These are phyloP conservation scores for Leptopilina syphax DNA, from an alignment of 2,888 invertebrate species.

Conservation along the genomic window DNA sequence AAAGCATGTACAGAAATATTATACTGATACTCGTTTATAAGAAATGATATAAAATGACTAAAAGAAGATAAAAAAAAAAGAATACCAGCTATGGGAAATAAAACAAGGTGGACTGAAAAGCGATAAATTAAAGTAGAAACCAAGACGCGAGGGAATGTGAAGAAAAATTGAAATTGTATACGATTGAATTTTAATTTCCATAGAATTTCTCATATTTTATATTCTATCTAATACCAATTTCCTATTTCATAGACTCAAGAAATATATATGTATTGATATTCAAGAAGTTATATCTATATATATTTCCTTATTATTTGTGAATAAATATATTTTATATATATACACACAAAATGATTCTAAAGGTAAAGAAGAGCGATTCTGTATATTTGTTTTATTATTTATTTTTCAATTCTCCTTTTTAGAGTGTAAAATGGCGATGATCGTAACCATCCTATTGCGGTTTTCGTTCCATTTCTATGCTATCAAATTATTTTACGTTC, in stretches of 20 bases:
- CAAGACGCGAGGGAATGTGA: constrained; percentile 11
- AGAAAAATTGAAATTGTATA: constrained; percentile 13
- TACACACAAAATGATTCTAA: too few species aligned
- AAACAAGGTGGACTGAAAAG: not conserved
- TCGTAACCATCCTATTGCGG: not conserved
- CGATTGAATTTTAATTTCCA: constrained; percentile 23
- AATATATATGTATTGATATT: too few species aligned
- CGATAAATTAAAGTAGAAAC: not conserved
- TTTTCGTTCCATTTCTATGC: constrained; percentile 28
- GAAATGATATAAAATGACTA: too few species aligned
- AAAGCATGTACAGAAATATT: too few species aligned
- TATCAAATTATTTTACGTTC: constrained; percentile 25
- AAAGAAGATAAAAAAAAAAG: constrained; percentile 3
- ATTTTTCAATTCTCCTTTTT: not conserved
- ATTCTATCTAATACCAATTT: not conserved
- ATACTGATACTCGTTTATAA: too few species aligned
- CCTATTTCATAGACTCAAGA: not conserved
- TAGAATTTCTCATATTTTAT: not conserved
- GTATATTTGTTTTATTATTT: not conserved
- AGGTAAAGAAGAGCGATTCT: not conserved
- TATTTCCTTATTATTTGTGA: not conserved
- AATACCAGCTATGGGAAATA: constrained; percentile 9
- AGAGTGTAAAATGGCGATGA: constrained; percentile 9
- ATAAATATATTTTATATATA: not conserved
- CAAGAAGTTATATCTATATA: too few species aligned